Base-by-base conservation (phyloP, 2,797 vertebrate genomes). In the Sebastes wilsoni region DNA sequence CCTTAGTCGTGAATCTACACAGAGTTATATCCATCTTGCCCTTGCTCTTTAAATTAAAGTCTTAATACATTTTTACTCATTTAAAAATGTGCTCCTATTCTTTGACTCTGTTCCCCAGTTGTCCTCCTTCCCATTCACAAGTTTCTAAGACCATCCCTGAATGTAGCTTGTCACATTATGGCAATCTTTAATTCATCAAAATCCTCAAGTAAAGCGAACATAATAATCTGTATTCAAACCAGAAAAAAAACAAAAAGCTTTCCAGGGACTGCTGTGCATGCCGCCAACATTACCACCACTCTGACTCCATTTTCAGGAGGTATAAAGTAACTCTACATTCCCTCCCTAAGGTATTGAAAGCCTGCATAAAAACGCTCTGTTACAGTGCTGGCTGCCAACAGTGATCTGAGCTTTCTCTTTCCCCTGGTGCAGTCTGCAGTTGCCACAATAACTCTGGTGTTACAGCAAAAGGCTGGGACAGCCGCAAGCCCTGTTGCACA, bases 381-480 rank as follows among this genome's bases (percentile, higher is more conserved):
- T 77, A 83, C 67, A 77, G 71, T 78, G 71, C 77, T 81, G 74
- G 78, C 87, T 88, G 89, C 80, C 79, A 88, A 72, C 66, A 66
- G 70, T 77, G 81, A 88, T 90, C 75, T 82, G 87, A 89, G 83
- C 80, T 71, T 73, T 77, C 74, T 30, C 56, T 66, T 62, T 12
- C 77, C 68, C 70, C 38, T 52, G 25, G 72, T 79, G 76, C 84
- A 82, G 66, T 46, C 72, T 80, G 76, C 84, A 81, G 82, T 87
- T 86, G 86, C 88, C 87, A 92, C 87, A 79, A 78, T 89, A 92
- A 88, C 87, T 84, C 72, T 65, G 59, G 64, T 82, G 72, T 83
- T 72, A 68, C 67, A 75, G 85, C 66, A 38, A 64, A 72, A 72
- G 75, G 76, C 64, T 36, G 56, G 70, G 74, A 66, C 75, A 65